These are phyloP conservation scores for Platycnemis pennipes DNA, from an alignment of 2,888 invertebrate genomes.

Conservation along the genomic window DNA sequence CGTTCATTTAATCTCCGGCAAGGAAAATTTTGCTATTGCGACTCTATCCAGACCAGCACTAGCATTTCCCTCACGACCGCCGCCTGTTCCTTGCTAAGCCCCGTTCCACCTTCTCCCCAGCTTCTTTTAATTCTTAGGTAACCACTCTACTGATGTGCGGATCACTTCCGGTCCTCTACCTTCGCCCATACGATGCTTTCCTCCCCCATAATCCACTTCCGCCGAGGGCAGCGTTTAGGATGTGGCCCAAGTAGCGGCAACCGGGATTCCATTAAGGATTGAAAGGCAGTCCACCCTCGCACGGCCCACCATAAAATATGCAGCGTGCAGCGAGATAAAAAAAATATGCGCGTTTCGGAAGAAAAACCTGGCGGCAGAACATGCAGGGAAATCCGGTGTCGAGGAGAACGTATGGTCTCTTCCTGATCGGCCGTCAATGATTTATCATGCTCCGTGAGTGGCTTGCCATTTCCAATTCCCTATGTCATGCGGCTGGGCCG, in stretches of 20 bases:
- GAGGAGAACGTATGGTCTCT: not conserved
- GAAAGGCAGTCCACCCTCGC: not conserved
- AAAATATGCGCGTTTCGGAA: not conserved
- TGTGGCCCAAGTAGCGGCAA: not conserved
- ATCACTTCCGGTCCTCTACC: not conserved
- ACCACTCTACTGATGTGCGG: not conserved
- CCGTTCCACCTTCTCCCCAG: too few relatives aligned
- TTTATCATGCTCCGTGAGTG: not conserved
- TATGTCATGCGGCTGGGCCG: not conserved
- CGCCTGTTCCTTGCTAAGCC: too few relatives aligned
- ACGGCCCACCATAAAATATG: not conserved
- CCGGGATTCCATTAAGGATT: slow-evolving; percentile 12
- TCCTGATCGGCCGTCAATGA: not conserved
- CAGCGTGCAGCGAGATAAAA: slow-evolving; percentile 8
- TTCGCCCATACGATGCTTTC: not conserved
- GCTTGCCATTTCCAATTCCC: not conserved
- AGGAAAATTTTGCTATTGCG: too few relatives aligned
- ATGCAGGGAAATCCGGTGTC: not conserved
- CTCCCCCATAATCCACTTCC: not conserved
- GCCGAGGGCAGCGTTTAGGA: not conserved
- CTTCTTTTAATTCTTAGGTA: too few relatives aligned
- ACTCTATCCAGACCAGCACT: too few relatives aligned
- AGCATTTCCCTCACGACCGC: too few relatives aligned
- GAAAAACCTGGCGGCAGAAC: not conserved
- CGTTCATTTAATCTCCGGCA: too few relatives aligned